These are phyloP conservation scores for Pollimyrus isidori DNA, from an alignment of 2,113 vertebrate species.

Conservation along the genomic window DNA sequence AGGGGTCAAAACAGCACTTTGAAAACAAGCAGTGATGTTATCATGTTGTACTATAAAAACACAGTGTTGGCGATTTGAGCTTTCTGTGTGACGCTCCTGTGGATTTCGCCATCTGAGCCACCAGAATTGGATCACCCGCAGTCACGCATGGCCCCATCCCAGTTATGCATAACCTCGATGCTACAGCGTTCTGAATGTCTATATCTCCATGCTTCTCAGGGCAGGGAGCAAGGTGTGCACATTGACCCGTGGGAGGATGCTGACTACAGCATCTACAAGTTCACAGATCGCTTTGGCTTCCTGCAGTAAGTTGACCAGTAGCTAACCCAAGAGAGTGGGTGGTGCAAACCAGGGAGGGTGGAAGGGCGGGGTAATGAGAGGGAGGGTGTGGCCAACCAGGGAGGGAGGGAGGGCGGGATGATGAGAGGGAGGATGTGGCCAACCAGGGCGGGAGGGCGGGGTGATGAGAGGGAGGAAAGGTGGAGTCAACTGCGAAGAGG, in stretches of 20 bases:
- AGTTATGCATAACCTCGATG: neutral
- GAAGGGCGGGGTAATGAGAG: neutral
- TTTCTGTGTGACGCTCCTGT: neutral
- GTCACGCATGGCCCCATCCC: too few relatives aligned
- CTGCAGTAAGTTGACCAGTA: conserved; percentile 66
- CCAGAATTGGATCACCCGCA: too few relatives aligned
- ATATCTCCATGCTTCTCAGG: conserved; percentile 54
- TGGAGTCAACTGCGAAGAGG: too few relatives aligned
- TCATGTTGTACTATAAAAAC: neutral
- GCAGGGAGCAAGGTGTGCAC: conserved; percentile 65
- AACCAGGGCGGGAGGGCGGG: too few relatives aligned
- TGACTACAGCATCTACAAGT: conserved; percentile 71
- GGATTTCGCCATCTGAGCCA: neutral
- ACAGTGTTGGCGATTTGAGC: neutral
- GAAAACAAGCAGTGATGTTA: neutral
- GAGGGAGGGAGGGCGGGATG: neutral
- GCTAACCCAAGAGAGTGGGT: too few relatives aligned
- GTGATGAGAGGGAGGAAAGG: too few relatives aligned
- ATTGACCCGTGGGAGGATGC: conserved; percentile 83
- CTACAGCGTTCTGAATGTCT: neutral
- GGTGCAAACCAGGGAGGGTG: neutral
- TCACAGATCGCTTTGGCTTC: conserved; percentile 81
- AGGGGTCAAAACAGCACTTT: neutral
- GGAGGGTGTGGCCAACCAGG: neutral
- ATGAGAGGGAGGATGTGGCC: neutral